Percentiles rank a stretch among this genome's conserved stretches.
Evolutionary conservation across 2,888 invertebrate genomes (phyloP).

Genomic region (Andrena bucephala): DNA sequence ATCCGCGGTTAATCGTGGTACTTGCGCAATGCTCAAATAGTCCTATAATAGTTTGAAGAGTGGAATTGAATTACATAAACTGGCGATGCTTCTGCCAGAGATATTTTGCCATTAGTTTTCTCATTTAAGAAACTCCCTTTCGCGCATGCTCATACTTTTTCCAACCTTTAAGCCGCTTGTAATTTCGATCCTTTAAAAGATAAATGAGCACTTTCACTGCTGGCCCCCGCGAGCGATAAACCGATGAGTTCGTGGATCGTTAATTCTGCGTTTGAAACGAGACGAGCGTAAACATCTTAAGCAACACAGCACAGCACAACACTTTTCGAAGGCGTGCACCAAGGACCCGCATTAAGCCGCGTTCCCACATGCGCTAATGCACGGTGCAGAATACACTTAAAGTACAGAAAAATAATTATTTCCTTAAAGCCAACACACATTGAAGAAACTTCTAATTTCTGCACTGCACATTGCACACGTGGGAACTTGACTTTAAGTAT

Average conservation of each 20-base stretch:
- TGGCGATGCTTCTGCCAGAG: background rate
- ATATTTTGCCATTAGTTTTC: background rate
- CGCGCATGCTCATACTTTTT: background rate
- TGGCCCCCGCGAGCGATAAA: conserved; percentile 4
- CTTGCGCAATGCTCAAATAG: conserved; percentile 14
- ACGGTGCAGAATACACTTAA: too few species aligned
- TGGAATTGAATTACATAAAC: conserved; percentile 3
- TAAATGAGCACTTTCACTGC: conserved; percentile 13
- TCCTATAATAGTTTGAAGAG: background rate
- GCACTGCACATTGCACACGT: background rate
- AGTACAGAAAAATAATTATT: too few species aligned
- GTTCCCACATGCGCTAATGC: too few species aligned
- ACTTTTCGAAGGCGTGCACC: too few species aligned
- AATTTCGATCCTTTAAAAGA: conserved; percentile 2
- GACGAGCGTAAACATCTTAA: too few species aligned
- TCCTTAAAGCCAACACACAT: too few species aligned
- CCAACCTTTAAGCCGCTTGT: background rate
- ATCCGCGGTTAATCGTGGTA: background rate
- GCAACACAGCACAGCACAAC: too few species aligned
- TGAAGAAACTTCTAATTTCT: background rate
- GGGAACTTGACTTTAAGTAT: background rate
- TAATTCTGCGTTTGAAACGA: background rate
- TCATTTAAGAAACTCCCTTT: background rate
- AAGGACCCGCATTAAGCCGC: too few species aligned
- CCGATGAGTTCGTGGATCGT: conserved; percentile 1